These are phyloP conservation scores for Adelphocoris suturalis DNA, from an alignment of 2,888 invertebrate species.

Conservation along the genomic window DNA sequence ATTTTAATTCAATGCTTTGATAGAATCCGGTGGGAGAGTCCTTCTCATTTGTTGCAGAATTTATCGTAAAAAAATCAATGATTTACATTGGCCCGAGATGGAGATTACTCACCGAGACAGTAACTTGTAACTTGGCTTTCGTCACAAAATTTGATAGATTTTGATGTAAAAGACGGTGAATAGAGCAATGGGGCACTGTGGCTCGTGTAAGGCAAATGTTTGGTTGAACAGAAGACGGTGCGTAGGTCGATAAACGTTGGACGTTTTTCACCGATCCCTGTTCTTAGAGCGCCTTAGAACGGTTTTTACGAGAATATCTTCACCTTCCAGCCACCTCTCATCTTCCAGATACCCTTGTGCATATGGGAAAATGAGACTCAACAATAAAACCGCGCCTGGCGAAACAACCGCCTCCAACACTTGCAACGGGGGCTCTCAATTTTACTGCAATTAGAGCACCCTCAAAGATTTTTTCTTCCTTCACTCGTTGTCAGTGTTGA, in stretches of 20 bases:
- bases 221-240: too few relatives aligned
- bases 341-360: neutral
- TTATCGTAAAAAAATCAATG: too few relatives aligned
- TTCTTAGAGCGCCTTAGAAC: neutral
- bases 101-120: too few relatives aligned
- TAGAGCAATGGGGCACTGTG: neutral
- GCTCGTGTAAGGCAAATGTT: neutral
- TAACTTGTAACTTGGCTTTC: too few relatives aligned
- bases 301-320: neutral
- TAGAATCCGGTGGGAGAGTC: too few relatives aligned
- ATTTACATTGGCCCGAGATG: too few relatives aligned
- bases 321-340: neutral
- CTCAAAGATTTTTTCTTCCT: neutral
- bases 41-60: too few relatives aligned
- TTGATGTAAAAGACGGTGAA: too few relatives aligned
- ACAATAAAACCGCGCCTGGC: neutral
- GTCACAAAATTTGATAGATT: too few relatives aligned
- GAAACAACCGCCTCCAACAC: neutral
- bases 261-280: neutral
- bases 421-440: neutral
- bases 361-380: neutral
- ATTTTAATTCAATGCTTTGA: too few relatives aligned
- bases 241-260: too few relatives aligned
- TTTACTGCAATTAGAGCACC: neutral
- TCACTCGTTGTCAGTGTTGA: neutral